phyloP scores from a whole-genome alignment of 2,113 vertebrate species.

The Podarcis muralis region DNA sequence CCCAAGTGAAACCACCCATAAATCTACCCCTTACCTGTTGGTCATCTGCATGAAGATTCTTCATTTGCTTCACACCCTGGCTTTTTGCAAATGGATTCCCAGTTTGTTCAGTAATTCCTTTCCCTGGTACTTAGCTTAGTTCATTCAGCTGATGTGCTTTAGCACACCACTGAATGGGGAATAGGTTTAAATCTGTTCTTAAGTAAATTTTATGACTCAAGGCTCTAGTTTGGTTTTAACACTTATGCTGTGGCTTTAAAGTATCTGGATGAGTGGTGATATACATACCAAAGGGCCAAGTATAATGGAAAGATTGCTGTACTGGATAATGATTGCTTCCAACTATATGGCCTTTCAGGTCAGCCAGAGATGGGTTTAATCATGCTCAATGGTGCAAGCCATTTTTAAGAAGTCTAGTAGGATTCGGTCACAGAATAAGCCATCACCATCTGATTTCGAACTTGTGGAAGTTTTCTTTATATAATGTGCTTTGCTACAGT shows the following conservation, averaged over 20 bases:
- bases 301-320: slow-evolving; percentile 4
- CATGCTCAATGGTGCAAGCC: slow-evolving; percentile 22
- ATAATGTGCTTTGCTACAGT: too few relatives aligned
- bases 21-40: neutral
- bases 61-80: neutral
- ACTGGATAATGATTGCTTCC: slow-evolving; percentile 12
- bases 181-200: slow-evolving; percentile 24
- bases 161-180: slow-evolving; percentile 15
- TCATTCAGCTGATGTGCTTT: neutral
- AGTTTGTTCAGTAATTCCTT: neutral
- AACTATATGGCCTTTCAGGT: neutral
- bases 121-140: neutral
- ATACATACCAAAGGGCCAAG: neutral
- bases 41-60: neutral
- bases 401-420: slow-evolving; percentile 4
- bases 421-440: neutral
- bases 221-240: slow-evolving; percentile 16
- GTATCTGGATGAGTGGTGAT: slow-evolving; percentile 1
- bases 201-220: slow-evolving; percentile 30
- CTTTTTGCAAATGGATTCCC: neutral
- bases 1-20: neutral
- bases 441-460: neutral
- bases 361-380: slow-evolving; percentile 2
- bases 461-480: neutral
- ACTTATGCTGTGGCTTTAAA: slow-evolving; percentile 3